phyloP scores from a whole-genome alignment of 2,888 invertebrate species.

The Cenopis cana region DNA sequence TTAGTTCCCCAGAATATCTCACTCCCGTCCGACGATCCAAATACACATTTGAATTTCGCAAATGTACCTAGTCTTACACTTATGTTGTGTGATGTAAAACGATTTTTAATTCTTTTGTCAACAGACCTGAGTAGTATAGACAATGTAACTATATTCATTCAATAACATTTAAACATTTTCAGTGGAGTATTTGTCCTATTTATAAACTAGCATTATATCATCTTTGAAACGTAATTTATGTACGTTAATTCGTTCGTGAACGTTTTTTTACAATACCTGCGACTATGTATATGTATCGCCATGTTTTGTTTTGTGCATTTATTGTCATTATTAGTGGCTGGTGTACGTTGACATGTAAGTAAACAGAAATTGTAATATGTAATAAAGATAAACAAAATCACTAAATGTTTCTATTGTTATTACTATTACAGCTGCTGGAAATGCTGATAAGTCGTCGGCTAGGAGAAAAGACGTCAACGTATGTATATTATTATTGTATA shows the following conservation, averaged over 20 bases:
- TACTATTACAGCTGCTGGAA: conserved; percentile 5
- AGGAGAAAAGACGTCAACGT: neutral
- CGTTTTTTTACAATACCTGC: neutral
- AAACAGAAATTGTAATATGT: neutral
- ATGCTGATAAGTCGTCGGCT: neutral
- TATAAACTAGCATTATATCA: conserved; percentile 29
- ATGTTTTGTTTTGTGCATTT: conserved; percentile 1
- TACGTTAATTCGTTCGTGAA: neutral
- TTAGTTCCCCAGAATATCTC: conserved; percentile 32
- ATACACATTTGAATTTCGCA: conserved; percentile 35
- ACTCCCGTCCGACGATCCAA: conserved; percentile 28
- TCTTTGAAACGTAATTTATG: neutral
- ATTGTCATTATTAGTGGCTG: conserved; percentile 21
- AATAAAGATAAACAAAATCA: neutral
- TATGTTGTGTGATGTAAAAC: conserved; percentile 11
- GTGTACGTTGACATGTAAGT: conserved; percentile 28
- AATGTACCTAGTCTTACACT: conserved; percentile 3
- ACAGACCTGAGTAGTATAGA: neutral
- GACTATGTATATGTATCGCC: conserved; percentile 2
- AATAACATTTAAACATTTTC: neutral
- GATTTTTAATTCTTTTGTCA: neutral
- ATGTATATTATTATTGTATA: too few relatives aligned
- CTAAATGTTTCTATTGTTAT: neutral
- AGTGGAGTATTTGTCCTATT: conserved; percentile 12
- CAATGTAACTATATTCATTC: neutral